These are phyloP conservation scores for Pleuronectes platessa DNA, from an alignment of 2,113 vertebrate genomes.

Conservation along the genomic window DNA sequence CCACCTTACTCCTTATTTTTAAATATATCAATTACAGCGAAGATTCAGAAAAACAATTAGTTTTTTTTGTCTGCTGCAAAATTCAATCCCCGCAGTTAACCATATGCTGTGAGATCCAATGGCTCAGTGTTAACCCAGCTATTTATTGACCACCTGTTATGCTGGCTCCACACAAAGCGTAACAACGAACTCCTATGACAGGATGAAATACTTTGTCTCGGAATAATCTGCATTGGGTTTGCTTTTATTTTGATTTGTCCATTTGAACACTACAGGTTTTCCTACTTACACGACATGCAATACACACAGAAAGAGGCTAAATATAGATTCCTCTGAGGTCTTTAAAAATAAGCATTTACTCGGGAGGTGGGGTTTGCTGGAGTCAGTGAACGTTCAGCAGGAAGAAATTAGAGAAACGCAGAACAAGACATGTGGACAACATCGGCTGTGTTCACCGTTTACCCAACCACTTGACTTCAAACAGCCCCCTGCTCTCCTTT, in stretches of 20 bases:
- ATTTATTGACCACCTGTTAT: slow-evolving; percentile 37
- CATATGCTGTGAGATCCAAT: background rate
- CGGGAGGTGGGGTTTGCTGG: background rate
- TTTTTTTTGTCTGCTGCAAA: slow-evolving; percentile 3
- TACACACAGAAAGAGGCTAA: slow-evolving; percentile 24
- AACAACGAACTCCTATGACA: background rate
- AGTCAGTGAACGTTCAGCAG: slow-evolving; percentile 42
- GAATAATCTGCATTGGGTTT: background rate
- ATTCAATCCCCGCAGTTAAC: background rate
- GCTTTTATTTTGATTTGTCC: background rate
- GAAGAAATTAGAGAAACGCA: slow-evolving; percentile 46
- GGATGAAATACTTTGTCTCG: background rate
- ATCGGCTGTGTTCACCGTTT: slow-evolving; percentile 54
- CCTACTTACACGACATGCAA: background rate
- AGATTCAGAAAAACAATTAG: background rate
- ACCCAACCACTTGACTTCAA: slow-evolving; percentile 57
- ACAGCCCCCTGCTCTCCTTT: slow-evolving; percentile 39
- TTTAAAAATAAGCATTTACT: slow-evolving; percentile 20
- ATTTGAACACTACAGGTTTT: background rate
- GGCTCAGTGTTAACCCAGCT: slow-evolving; percentile 9
- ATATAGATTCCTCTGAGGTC: slow-evolving; percentile 14
- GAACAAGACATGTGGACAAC: slow-evolving; percentile 58
- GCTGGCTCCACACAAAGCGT: background rate
- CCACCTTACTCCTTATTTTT: slow-evolving; percentile 9
- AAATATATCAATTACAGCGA: slow-evolving; percentile 13